Evolutionary conservation across 2,797 vertebrate species (phyloP).

Genomic region (Phalanger gymnotis): DNA sequence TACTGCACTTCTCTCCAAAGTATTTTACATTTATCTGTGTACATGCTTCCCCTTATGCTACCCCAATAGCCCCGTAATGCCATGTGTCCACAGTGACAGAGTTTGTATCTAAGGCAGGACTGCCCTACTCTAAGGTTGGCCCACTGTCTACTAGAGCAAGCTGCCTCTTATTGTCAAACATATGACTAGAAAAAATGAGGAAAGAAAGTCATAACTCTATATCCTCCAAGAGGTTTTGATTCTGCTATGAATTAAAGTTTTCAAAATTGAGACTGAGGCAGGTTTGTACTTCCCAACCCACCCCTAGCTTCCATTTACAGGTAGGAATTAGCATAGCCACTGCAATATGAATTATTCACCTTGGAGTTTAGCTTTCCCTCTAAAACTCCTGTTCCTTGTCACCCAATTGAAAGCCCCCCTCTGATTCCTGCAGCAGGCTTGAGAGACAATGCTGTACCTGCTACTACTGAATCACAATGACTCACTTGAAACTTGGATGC

Average conservation of each 20-base stretch:
- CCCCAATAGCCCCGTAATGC: neutral
- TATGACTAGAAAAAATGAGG: neutral
- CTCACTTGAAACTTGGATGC: constrained; percentile 77
- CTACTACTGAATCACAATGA: constrained; percentile 83
- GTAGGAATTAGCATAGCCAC: neutral
- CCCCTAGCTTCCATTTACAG: neutral
- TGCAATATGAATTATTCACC: too few relatives aligned
- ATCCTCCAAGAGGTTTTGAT: neutral
- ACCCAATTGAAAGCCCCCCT: neutral
- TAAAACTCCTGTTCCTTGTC: neutral
- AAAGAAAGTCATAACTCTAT: neutral
- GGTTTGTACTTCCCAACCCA: neutral
- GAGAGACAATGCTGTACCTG: constrained; percentile 58
- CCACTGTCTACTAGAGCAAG: neutral
- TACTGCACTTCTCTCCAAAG: neutral
- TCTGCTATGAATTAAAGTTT: neutral
- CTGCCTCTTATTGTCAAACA: neutral
- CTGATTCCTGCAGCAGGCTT: constrained; percentile 27
- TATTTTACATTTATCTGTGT: neutral
- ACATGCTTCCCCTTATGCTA: neutral
- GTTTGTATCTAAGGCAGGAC: neutral
- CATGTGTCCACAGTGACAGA: neutral
- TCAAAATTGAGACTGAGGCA: neutral
- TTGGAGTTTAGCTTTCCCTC: neutral
- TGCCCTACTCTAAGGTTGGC: neutral